Base-by-base conservation (phyloP, 2,797 vertebrate species). In the Anniella stebbinsi region DNA sequence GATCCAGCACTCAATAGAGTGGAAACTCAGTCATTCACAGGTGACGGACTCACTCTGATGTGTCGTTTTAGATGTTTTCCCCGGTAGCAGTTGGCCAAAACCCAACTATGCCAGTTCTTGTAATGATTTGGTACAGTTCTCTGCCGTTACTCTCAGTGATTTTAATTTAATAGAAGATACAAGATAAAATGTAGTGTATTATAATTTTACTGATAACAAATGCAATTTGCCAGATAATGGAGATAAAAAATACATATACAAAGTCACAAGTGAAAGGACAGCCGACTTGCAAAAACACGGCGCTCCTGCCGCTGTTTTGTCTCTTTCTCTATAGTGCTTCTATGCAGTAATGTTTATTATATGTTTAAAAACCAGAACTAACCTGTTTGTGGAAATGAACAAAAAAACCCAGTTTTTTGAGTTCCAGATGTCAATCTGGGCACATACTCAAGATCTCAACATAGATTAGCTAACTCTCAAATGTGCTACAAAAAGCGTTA, bases 211-310 rank as follows among this genome's bases (percentile, higher is more conserved):
- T 11, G 30, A 69, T 23, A 54, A 17, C 73, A 57, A 36, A 25
- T 21, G 80, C 88, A 92, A 11, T 76, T 80, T 87, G 86, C 87
- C 84, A 89, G 67, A 82, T 0, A 89, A 87, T 66, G 80, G 54
- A 84, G 28, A 3, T 77, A 9, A 57, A 23, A 80, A 87, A 80
- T 4, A 69, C 33, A 66, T 5, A 63, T 28, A 17, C 25, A 28
- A 45, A 92, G 30, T 66, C 45, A 45, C 80, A 33, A 91, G 28
- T 10, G 60, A 86, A 66, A 86, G 93, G 80, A 0, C 4, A 0
- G 45, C 33, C 88, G 83, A 57, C 12, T 28, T 45, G 41, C 80
- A 76, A 80, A 69, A 85, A 0, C 60, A 41, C 1, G 36, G 36
- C 11, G 9, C 25, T 57, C 70, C 51, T 67, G 15, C 69, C 4